A percentile compares a stretch with the other conserved stretches of the same genome.
Evolutionary conservation across 2,797 vertebrate genomes (phyloP).

Genomic region (Acanthiza pusilla): DNA sequence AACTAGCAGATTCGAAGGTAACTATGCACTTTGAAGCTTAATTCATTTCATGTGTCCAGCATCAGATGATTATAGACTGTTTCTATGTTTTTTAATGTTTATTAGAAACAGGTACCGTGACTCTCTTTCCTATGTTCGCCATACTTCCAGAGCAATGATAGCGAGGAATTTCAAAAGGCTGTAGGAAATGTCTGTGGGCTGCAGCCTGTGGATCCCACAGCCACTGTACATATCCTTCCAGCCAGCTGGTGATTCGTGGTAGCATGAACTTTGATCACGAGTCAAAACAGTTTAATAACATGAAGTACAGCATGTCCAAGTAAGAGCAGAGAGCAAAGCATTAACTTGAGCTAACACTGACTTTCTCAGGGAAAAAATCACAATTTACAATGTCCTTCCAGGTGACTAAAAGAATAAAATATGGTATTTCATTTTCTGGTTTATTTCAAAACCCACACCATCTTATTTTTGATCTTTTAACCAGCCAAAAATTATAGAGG

Average conservation of each 20-base stretch:
- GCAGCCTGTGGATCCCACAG: neutral
- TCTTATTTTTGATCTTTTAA: neutral
- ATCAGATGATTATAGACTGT: neutral
- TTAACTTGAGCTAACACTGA: neutral
- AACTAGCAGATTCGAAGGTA: neutral
- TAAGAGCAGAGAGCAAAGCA: slow-evolving; percentile 8
- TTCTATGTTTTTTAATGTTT: neutral
- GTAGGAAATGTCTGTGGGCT: neutral
- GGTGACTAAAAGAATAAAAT: neutral
- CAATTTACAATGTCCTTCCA: neutral
- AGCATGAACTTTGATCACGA: slow-evolving; percentile 22
- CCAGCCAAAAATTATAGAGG: neutral
- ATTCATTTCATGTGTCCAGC: neutral
- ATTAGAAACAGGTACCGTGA: neutral
- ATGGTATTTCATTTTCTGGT: neutral
- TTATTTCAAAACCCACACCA: neutral
- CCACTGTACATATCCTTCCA: neutral
- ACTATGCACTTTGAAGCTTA: neutral
- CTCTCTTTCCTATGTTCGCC: neutral
- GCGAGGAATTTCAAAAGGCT: neutral
- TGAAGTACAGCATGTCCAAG: neutral
- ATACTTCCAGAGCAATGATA: neutral
- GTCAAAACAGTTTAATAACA: neutral
- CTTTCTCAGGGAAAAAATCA: neutral
- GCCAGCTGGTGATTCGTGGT: slow-evolving; percentile 8